phyloP scores from a whole-genome alignment of 2,113 vertebrate genomes.

The Megaceryle maxima region DNA sequence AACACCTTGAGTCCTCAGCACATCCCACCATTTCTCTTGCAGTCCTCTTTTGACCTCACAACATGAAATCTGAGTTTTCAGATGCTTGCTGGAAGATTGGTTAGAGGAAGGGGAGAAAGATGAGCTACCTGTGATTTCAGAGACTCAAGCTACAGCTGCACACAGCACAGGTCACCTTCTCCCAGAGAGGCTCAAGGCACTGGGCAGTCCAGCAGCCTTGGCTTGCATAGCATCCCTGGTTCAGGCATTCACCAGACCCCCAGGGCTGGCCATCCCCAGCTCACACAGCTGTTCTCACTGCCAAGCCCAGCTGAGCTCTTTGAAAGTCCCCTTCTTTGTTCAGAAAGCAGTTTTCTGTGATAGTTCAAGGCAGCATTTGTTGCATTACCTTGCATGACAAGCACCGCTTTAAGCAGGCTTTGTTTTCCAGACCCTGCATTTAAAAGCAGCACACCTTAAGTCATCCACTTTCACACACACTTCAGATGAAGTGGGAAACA shows the following conservation, averaged over 20 bases:
- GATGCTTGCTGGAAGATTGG: background rate
- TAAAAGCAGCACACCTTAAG: background rate
- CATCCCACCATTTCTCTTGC: background rate
- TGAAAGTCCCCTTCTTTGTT: background rate
- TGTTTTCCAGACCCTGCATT: background rate
- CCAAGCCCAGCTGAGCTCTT: background rate
- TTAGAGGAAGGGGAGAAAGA: background rate
- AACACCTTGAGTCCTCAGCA: rapidly evolving
- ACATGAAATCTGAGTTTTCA: background rate
- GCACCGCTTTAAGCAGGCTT: background rate
- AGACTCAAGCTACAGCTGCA: background rate
- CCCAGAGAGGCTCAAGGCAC: too few species aligned
- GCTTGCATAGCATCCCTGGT: rapidly evolving
- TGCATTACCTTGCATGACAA: background rate
- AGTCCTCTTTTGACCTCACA: background rate
- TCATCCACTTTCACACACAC: background rate
- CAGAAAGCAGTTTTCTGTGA: background rate
- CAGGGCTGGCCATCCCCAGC: rapidly evolving
- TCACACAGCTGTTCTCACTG: background rate
- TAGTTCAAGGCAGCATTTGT: background rate
- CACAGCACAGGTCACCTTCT: background rate
- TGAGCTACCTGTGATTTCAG: background rate
- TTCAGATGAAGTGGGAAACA: background rate
- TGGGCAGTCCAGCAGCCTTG: rapidly evolving
- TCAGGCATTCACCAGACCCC: background rate